A percentile compares a stretch with the other conserved stretches of the same genome.
These are phyloP conservation scores for Pangasius larnaudii DNA, from an alignment of 2,797 vertebrate genomes.

Conservation along the genomic window DNA sequence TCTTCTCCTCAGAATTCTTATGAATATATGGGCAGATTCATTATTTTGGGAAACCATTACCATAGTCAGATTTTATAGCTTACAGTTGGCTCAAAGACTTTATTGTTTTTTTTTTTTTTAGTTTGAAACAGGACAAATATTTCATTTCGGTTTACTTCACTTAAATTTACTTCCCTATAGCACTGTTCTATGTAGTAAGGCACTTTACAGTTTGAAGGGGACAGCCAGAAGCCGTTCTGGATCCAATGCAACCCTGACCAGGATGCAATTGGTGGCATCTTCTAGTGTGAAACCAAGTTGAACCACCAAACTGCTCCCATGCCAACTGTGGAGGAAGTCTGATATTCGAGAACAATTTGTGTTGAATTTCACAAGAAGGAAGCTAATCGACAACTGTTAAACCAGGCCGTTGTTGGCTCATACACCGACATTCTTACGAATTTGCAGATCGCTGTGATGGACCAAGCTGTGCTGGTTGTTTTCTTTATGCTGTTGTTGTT, in stretches of 20 bases:
- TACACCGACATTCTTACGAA: background rate
- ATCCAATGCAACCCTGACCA: background rate
- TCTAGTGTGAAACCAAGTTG: background rate
- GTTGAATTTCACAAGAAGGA: background rate
- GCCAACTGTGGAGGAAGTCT: background rate
- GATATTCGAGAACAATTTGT: background rate
- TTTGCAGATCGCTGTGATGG: background rate
- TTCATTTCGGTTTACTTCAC: background rate
- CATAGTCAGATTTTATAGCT: background rate
- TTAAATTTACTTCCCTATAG: background rate
- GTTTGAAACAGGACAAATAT: background rate
- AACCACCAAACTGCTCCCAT: background rate
- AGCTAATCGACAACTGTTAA: too few species aligned
- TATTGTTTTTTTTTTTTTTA: background rate
- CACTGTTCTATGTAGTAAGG: background rate
- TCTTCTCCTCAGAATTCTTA: background rate
- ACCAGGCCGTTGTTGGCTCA: background rate
- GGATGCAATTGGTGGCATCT: too few species aligned
- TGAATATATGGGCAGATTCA: background rate
- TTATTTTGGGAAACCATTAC: background rate
- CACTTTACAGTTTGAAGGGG: background rate
- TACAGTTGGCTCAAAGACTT: background rate
- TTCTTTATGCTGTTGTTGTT: background rate
- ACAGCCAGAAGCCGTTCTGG: background rate
- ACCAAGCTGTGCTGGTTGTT: background rate